Conservation (phyloP, 1,140 invertebrate genomes). For the Brachionus calyciflorus region DNA sequence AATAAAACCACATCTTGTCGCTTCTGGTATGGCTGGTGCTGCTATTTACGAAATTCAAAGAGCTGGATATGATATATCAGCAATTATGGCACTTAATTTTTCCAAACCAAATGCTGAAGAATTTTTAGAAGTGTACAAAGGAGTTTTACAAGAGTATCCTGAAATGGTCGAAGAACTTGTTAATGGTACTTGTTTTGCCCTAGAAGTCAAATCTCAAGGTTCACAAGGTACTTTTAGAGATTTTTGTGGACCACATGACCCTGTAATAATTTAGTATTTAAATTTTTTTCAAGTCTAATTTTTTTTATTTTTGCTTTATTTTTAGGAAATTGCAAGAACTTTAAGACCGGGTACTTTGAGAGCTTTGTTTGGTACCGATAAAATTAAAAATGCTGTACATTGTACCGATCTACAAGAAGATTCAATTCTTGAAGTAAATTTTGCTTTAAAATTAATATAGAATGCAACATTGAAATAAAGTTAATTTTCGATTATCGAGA, state of each 20-base stretch:
- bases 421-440: conserved; percentile 71
- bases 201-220: conserved; percentile 74
- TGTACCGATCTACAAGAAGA: conserved; percentile 87
- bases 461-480: no score
- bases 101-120: conserved; percentile 74
- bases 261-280: conserved; percentile 65
- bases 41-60: conserved; percentile 73
- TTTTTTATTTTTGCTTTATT: no score
- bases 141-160: conserved; percentile 77
- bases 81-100: conserved; percentile 70
- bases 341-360: conserved; percentile 77
- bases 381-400: conserved; percentile 82
- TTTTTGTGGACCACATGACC: conserved; percentile 80
- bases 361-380: conserved; percentile 76
- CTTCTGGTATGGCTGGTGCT: conserved; percentile 67
- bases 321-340: conserved; percentile 77
- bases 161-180: conserved; percentile 77
- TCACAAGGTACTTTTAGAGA: conserved; percentile 73
- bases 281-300: neutral
- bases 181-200: conserved; percentile 76
- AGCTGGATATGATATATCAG: conserved; percentile 73
- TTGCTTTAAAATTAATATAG: neutral
- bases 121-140: conserved; percentile 88
- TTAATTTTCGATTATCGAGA: no score
- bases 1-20: conserved; percentile 84